Conservation (phyloP, 2,888 invertebrate genomes). For the Chymomyza caudatula region DNA sequence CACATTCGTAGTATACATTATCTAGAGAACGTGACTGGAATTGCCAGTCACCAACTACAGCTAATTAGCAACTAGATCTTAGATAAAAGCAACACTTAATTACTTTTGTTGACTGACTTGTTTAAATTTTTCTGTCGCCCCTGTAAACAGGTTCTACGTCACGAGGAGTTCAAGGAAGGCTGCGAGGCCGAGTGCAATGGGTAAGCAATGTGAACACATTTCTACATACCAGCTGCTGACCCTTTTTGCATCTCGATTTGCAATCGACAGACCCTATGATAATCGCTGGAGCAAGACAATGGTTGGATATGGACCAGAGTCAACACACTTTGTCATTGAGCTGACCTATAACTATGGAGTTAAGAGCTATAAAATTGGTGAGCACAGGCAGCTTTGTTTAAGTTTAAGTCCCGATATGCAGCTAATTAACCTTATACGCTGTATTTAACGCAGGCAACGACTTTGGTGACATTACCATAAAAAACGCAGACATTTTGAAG, state of each 20-base stretch:
- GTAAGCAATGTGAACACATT: slow-evolving; percentile 79
- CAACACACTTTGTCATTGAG: slow-evolving; percentile 95
- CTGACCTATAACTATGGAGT: slow-evolving; percentile 98
- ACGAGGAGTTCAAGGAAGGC: slow-evolving; percentile 98
- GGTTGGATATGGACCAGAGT: slow-evolving; percentile 98
- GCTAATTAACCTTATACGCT: too few relatives aligned
- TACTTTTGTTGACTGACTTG: slow-evolving; percentile 6
- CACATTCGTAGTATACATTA: background rate
- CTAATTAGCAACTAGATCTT: slow-evolving; percentile 33
- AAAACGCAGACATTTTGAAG: slow-evolving; percentile 86
- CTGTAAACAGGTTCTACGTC: slow-evolving; percentile 86
- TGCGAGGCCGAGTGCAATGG: slow-evolving; percentile 99
- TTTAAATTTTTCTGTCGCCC: background rate
- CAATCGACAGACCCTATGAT: slow-evolving; percentile 90
- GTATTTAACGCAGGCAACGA: slow-evolving; percentile 85
- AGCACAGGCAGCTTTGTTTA: slow-evolving; percentile 79
- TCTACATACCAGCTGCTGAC: background rate
- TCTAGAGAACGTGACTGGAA: background rate
- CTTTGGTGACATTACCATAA: slow-evolving; percentile 90
- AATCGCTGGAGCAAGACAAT: slow-evolving; percentile 99
- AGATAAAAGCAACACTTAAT: slow-evolving; percentile 29
- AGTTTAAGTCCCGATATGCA: background rate
- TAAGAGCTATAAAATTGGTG: slow-evolving; percentile 88
- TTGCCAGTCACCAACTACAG: background rate
- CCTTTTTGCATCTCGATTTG: background rate